phyloP scores from a whole-genome alignment of 2,888 invertebrate species.

The Scaptomyza cyrtandrae region DNA sequence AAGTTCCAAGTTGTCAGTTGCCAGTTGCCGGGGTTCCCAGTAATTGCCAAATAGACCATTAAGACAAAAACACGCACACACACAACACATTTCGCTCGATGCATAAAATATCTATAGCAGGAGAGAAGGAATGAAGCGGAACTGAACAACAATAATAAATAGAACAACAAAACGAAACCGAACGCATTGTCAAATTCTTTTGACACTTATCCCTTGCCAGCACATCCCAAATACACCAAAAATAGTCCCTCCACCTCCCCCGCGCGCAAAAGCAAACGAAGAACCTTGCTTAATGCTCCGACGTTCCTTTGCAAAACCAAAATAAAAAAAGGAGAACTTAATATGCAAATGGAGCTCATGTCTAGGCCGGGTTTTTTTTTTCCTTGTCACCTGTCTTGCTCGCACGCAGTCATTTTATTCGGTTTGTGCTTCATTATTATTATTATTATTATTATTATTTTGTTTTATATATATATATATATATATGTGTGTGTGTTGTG shows the following conservation, averaged over 20 bases:
- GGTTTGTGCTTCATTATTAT: slow-evolving; percentile 63
- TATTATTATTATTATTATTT: slow-evolving; percentile 77
- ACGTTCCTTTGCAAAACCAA: slow-evolving; percentile 1
- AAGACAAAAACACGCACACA: slow-evolving; percentile 65
- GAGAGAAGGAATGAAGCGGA: slow-evolving; percentile 1
- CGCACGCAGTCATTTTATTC: slow-evolving; percentile 57
- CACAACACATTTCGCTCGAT: slow-evolving; percentile 58
- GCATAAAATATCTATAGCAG: slow-evolving; percentile 66
- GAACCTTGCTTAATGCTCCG: slow-evolving; percentile 40
- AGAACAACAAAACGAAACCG: slow-evolving; percentile 45
- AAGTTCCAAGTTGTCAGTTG: slow-evolving; percentile 24
- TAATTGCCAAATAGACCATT: slow-evolving; percentile 57
- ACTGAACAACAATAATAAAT: slow-evolving; percentile 38
- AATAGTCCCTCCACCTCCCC: neutral
- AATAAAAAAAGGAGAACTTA: slow-evolving; percentile 41
- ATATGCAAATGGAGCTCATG: slow-evolving; percentile 68
- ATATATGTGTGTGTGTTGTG: slow-evolving; percentile 7
- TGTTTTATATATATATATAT: slow-evolving; percentile 52
- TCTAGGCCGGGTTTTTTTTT: slow-evolving; percentile 36
- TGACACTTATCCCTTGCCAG: slow-evolving; percentile 80
- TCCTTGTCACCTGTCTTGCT: slow-evolving; percentile 74
- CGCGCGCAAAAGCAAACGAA: slow-evolving; percentile 10
- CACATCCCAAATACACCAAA: slow-evolving; percentile 24
- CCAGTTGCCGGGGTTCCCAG: slow-evolving; percentile 17
- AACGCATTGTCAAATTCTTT: slow-evolving; percentile 80